Conservation (phyloP, 2,113 vertebrate genomes). For the Scomber colias region DNA sequence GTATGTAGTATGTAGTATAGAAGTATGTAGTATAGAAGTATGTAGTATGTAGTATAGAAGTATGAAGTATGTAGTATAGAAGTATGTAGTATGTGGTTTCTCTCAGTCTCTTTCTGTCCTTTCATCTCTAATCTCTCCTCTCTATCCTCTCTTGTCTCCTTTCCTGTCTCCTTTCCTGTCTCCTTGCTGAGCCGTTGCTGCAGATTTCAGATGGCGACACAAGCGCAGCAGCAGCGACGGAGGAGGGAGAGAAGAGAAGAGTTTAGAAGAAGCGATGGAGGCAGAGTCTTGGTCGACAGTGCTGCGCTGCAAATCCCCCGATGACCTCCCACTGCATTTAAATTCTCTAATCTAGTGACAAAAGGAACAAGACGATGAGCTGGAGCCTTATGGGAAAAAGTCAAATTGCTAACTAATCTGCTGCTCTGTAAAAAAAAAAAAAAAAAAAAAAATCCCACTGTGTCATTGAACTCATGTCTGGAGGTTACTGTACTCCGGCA, state of each 20-base stretch:
- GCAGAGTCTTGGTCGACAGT: background rate
- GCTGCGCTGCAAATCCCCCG: conserved; percentile 40
- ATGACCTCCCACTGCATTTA: conserved; percentile 62
- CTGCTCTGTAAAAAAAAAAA: conserved; percentile 25
- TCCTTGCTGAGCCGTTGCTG: too few species aligned
- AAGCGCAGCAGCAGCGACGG: background rate
- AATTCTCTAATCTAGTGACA: conserved; percentile 71
- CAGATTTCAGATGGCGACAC: background rate
- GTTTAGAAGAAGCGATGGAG: conserved; percentile 3
- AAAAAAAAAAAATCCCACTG: background rate
- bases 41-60: too few species aligned
- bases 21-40: too few species aligned
- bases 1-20: too few species aligned
- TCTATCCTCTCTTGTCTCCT: too few species aligned
- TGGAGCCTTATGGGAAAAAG: conserved; percentile 68
- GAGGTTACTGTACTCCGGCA: conserved; percentile 57
- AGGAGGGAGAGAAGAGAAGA: background rate
- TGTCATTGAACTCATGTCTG: conserved; percentile 60
- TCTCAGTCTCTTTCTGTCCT: too few species aligned
- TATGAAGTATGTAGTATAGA: too few species aligned
- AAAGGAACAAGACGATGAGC: conserved; percentile 58
- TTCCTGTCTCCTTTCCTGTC: too few species aligned
- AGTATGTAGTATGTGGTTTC: too few species aligned
- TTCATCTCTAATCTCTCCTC: too few species aligned
- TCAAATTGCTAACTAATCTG: conserved; percentile 72